Base-by-base conservation (phyloP, 2,888 invertebrate species). In the Euproctis similis region DNA sequence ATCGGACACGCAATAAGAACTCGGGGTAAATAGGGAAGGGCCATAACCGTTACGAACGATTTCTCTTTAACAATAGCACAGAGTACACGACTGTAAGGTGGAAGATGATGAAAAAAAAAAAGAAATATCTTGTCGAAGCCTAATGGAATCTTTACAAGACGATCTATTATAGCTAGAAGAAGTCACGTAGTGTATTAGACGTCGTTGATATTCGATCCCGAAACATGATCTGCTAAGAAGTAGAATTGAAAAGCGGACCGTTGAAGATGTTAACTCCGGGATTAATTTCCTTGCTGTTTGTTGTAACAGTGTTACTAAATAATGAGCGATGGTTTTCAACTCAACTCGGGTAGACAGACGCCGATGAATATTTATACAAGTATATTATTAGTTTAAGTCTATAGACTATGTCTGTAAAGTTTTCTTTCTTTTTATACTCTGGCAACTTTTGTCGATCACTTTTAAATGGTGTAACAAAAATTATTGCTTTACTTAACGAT, bases 101-200 rank as follows among this genome's bases (percentile, higher is more conserved):
- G 42, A 39, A 45, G 53, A 59, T 40, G 74, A 70, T 75, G 53
- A 60, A 47, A 73, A 68, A 76, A 55, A 32, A 28, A 60, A 47
- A 73, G 68, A 76, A 55, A 32, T 26, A 28, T 12, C 37, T 45
- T 46, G 18, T 52, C 43, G 40, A 50, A 54, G 59, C 64, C 59
- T 70, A 74, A 73, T 72, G 64, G 70, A 67, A 68, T 67, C 60
- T 68, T 61, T 55, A 59, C 50, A 66, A 64, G 53, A 57, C 61
- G 59, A 64, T 64, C 65, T 67, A 64, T 62, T 64, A 62, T 58
- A 53, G 46, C 41, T 42, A 37, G 47, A 51, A 55, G 55, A 56
- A 72, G 80, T 81, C 81, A 80, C 81, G 81, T 80, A 81, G 66
- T 76, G 75, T 77, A 81, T 80, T 73, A 74, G 64, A 61, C 46